Conservation (phyloP, 2,113 vertebrate genomes). For the Silurus asotus region DNA sequence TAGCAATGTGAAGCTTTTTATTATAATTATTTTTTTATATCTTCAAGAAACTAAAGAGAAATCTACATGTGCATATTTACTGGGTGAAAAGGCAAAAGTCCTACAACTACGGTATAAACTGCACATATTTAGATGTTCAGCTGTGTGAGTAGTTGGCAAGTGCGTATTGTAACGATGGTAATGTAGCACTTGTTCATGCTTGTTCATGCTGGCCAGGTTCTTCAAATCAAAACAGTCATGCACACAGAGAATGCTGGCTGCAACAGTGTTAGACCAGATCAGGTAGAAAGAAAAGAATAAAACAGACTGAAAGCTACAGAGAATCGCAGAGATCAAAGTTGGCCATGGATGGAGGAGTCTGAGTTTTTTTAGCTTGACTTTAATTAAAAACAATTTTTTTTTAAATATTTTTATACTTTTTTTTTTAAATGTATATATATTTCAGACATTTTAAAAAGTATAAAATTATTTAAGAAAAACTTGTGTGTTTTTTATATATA, state of each 20-base stretch:
- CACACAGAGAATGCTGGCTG: not conserved
- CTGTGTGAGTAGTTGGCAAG: not conserved
- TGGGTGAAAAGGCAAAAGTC: too few relatives aligned
- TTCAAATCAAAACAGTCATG: not conserved
- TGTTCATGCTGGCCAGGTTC: not conserved
- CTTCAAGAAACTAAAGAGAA: not conserved
- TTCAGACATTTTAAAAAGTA: too few relatives aligned
- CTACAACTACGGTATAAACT: not conserved
- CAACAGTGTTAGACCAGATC: slow-evolving; percentile 8
- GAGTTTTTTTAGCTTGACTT: not conserved
- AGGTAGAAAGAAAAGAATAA: not conserved
- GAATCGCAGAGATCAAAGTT: slow-evolving; percentile 24
- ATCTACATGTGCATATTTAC: not conserved
- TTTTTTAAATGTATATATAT: too few relatives aligned
- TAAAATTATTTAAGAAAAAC: too few relatives aligned
- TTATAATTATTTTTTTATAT: not conserved
- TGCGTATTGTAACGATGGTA: not conserved
- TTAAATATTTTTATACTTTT: too few relatives aligned
- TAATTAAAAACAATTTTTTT: not conserved
- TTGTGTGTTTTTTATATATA: too few relatives aligned
- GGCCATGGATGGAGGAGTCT: slow-evolving; percentile 25
- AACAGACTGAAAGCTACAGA: not conserved
- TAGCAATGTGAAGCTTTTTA: not conserved
- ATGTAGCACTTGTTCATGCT: not conserved
- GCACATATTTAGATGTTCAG: not conserved